Evolutionary conservation across 2,888 invertebrate genomes (phyloP), one percentile per base, ranked within the genome.

Genomic region (Idaea straminata): DNA sequence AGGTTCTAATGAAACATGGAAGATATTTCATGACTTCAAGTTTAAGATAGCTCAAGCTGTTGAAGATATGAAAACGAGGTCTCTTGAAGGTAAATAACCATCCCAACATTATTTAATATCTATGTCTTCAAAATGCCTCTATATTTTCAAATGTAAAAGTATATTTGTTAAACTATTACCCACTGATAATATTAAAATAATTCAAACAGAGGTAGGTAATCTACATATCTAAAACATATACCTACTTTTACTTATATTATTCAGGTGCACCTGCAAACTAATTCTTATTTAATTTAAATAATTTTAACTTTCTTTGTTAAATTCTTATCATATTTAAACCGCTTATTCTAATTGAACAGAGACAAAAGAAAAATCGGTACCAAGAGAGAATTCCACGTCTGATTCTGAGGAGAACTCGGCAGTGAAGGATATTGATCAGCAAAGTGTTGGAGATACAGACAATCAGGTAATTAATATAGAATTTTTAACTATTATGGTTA

Each of bases 21-120:
- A 95, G 77, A 94, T 96, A 79, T 94, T 96, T 71, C 94, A 95
- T 69, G 96, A 96, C 72, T 94, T 96, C 66, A 95, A 93, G 83
- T 96, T 95, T 62, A 96, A 96, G 87, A 95, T 96, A 69, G 95
- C 96, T 58, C 96, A 96, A 81, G 96, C 96, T 57, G 96, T 96
- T 62, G 96, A 96, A 81, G 96, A 96, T 69, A 96, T 96, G 88
- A 92, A 96, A 66, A 95, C 95, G 10, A 95, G 95, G 66, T 95
- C 96, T 74, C 90, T 85, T 69, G 95, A 95, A 74, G 94, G 94
- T 72, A 6, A 34, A 64, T 10, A 61, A 35, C 15, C 13, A 5
- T 10, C 60, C 7, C 16, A 38, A 59, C 36, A 65, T n/a, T 35
- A n/a, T 25, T 47, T 60, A 4, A 15, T 58, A 15, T 58, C 4